These are phyloP conservation scores for Papilio xuthus DNA, from an alignment of 1,140 invertebrate genomes.

Conservation along the genomic window DNA sequence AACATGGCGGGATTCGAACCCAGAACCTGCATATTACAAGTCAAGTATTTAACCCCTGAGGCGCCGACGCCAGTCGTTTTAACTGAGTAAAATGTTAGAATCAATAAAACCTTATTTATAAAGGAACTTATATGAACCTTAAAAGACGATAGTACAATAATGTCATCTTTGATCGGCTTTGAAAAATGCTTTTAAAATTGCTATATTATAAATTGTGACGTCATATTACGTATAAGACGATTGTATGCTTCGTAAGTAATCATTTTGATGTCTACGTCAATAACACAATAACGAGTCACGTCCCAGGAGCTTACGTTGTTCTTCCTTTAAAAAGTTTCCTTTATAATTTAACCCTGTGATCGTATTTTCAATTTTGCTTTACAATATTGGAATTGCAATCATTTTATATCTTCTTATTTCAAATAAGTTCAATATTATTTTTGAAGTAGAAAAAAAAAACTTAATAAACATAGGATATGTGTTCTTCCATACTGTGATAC, in stretches of 20 bases:
- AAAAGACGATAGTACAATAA: not conserved
- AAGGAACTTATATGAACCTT: too few species aligned
- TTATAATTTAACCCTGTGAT: not conserved
- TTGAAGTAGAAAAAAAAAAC: too few species aligned
- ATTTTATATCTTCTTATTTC: not conserved
- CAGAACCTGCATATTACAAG: too few species aligned
- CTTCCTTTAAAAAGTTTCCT: constrained; percentile 18
- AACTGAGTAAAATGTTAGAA: not conserved
- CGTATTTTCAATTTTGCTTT: not conserved
- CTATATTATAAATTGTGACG: not conserved
- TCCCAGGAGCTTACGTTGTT: constrained; percentile 11
- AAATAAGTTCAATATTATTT: too few species aligned
- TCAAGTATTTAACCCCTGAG: too few species aligned
- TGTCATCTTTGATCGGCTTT: not conserved
- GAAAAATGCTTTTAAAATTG: constrained; percentile 5
- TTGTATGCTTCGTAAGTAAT: not conserved
- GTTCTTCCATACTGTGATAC: too few species aligned
- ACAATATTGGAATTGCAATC: not conserved
- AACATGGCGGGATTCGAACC: too few species aligned
- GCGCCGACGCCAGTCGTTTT: not conserved
- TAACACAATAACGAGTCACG: not conserved
- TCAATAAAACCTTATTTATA: not conserved
- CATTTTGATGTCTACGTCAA: constrained; percentile 25
- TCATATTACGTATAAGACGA: constrained; percentile 22
- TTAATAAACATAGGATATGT: too few species aligned